These are phyloP conservation scores for Cryptophagus acutangulus DNA, from an alignment of 2,888 invertebrate genomes.

Conservation along the genomic window DNA sequence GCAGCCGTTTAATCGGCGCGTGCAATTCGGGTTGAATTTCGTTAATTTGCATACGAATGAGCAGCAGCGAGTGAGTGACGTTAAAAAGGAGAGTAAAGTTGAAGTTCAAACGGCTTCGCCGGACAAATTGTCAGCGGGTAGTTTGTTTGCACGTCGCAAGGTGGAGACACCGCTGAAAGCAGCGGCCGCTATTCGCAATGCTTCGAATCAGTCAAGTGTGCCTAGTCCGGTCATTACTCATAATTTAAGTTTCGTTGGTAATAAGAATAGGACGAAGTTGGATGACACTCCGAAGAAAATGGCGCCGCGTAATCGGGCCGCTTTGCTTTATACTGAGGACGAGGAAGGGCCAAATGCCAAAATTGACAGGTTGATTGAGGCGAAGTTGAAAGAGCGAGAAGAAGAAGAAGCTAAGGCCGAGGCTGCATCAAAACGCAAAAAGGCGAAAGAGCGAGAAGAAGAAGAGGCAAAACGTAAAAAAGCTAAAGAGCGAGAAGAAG, in stretches of 20 bases:
- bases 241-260: too few relatives aligned
- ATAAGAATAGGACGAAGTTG: conserved; percentile 1
- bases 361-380: conserved; percentile 33
- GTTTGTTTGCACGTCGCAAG: conserved; percentile 57
- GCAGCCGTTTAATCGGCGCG: conserved; percentile 80
- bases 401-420: conserved; percentile 29
- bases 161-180: conserved; percentile 36
- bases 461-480: conserved; percentile 28
- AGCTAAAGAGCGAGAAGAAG: conserved; percentile 18
- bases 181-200: conserved; percentile 52
- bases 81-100: conserved; percentile 13
- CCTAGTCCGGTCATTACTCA: too few relatives aligned
- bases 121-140: conserved; percentile 56
- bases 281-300: conserved; percentile 13
- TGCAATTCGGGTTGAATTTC: conserved; percentile 77
- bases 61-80: conserved; percentile 5
- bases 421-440: conserved; percentile 28
- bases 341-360: conserved; percentile 33
- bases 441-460: conserved; percentile 23
- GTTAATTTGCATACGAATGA: conserved; percentile 59
- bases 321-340: conserved; percentile 32
- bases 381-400: conserved; percentile 25
- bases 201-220: conserved; percentile 25
- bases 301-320: conserved; percentile 29
- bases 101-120: conserved; percentile 45